These are phyloP conservation scores for Carassius carassius DNA, from an alignment of 2,113 vertebrate genomes.

Conservation along the genomic window DNA sequence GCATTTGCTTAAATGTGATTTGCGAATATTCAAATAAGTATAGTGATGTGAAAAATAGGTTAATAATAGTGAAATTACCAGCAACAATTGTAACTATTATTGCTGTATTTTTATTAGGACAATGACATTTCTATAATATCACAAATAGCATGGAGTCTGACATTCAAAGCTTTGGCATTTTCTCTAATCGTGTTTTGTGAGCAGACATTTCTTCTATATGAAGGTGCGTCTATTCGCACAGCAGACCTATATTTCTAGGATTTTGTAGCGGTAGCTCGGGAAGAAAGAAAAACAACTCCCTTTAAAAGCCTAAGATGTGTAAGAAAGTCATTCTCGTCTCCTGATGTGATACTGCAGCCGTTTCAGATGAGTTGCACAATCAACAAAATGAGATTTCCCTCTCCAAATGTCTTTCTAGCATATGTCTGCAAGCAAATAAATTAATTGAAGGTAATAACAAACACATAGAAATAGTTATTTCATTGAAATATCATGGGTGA, in stretches of 20 bases:
- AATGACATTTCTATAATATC: slow-evolving; percentile 43
- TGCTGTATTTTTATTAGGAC: slow-evolving; percentile 1
- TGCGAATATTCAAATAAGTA: slow-evolving; percentile 16
- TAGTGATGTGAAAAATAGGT: slow-evolving; percentile 12
- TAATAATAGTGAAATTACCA: slow-evolving; percentile 19
- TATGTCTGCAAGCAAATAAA: neutral
- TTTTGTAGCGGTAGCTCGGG: neutral
- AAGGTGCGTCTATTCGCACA: neutral
- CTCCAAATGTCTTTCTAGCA: neutral
- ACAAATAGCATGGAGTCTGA: slow-evolving; percentile 18
- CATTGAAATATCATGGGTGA: neutral
- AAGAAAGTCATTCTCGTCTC: neutral
- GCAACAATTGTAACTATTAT: neutral
- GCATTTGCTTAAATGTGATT: neutral
- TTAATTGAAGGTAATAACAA: neutral
- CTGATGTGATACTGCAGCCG: neutral
- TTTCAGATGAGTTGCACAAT: neutral
- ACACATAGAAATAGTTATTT: neutral
- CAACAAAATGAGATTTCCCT: neutral
- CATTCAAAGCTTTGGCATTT: slow-evolving; percentile 40
- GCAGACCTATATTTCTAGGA: slow-evolving; percentile 23
- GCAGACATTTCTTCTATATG: neutral
- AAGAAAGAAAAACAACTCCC: neutral
- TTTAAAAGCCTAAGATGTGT: slow-evolving; percentile 8
- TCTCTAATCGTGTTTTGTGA: slow-evolving; percentile 10